These are phyloP conservation scores for Hemibagrus guttatus DNA, from an alignment of 2,797 vertebrate species.

Conservation along the genomic window DNA sequence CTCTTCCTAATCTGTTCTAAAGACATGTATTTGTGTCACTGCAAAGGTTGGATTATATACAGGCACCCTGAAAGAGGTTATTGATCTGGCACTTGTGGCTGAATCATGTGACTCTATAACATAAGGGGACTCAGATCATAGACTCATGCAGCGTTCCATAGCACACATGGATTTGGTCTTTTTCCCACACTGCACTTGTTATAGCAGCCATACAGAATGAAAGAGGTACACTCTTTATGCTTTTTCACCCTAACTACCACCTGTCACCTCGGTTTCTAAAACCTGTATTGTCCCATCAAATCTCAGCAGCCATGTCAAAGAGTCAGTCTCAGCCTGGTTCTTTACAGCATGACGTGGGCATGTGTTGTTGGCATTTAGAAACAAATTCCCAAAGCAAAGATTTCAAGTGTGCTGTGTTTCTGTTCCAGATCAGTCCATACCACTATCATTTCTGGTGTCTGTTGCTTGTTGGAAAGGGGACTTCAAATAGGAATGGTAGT, in stretches of 20 bases:
- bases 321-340: constrained; percentile 58
- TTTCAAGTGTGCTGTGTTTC: constrained; percentile 5
- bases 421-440: constrained; percentile 27
- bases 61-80: constrained; percentile 22
- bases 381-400: not conserved
- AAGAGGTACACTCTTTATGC: constrained; percentile 70
- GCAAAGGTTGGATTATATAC: constrained; percentile 15
- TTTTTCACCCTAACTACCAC: constrained; percentile 73
- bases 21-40: not conserved
- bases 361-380: constrained; percentile 30
- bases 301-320: constrained; percentile 62
- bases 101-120: constrained; percentile 18
- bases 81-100: constrained; percentile 32
- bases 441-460: constrained; percentile 11
- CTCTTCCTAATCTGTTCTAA: not conserved
- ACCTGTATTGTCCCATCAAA: constrained; percentile 76
- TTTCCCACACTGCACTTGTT: constrained; percentile 61
- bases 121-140: constrained; percentile 26
- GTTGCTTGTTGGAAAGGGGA: constrained; percentile 47
- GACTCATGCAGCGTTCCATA: constrained; percentile 41
- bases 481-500: not conserved
- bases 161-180: constrained; percentile 63
- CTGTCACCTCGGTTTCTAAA: constrained; percentile 73
- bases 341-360: constrained; percentile 47
- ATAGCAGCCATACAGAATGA: constrained; percentile 73